Percentiles rank a stretch among this genome's conserved stretches.
Conservation (phyloP, 2,113 vertebrate genomes). For the Columba livia region DNA sequence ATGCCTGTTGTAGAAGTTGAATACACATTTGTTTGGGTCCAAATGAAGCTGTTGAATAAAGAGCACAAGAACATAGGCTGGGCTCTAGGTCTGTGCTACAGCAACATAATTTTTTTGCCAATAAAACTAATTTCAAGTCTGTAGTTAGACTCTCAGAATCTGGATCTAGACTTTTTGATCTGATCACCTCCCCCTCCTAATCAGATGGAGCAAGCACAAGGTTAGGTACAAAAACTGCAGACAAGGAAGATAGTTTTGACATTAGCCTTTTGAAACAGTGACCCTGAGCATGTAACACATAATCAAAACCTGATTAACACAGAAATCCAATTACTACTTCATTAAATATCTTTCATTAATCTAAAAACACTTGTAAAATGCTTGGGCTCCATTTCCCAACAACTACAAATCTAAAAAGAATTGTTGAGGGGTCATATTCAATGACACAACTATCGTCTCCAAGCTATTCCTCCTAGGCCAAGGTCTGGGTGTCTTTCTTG, state of each 20-base stretch:
- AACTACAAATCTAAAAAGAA: neutral
- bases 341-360: constrained; percentile 28
- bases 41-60: neutral
- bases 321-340: constrained; percentile 39
- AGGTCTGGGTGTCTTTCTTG: neutral
- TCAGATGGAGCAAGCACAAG: neutral
- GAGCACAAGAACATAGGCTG: neutral
- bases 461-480: neutral
- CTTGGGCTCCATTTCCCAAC: neutral
- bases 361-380: constrained; percentile 19
- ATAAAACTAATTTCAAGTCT: neutral
- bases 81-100: neutral
- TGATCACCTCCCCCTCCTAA: neutral
- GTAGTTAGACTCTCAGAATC: neutral
- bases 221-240: neutral
- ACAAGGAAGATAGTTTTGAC: neutral
- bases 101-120: neutral
- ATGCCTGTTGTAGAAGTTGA: neutral
- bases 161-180: neutral
- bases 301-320: constrained; percentile 49
- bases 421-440: neutral
- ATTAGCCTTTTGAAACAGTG: neutral
- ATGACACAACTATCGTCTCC: neutral
- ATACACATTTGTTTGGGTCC: neutral
- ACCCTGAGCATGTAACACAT: constrained; percentile 18